Evolutionary conservation across 2,113 vertebrate genomes (phyloP).

Genomic region (Oreochromis aureus): DNA sequence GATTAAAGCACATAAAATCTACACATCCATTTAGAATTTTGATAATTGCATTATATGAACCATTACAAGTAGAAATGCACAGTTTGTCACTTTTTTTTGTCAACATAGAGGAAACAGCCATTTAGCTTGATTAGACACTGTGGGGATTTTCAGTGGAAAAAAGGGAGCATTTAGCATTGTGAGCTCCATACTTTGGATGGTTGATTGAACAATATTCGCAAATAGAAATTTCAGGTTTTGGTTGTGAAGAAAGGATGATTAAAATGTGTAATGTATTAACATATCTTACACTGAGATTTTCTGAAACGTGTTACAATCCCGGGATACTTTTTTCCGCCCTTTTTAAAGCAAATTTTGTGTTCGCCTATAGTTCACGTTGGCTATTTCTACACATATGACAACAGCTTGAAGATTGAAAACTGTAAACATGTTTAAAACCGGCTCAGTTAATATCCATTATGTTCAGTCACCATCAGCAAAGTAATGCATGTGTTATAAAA

Average conservation of each 20-base stretch:
- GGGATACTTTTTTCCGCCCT: neutral
- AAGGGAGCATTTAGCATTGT: neutral
- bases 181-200: neutral
- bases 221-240: neutral
- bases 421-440: neutral
- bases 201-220: neutral
- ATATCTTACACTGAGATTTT: neutral
- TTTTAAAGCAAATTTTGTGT: neutral
- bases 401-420: neutral
- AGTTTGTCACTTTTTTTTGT: neutral
- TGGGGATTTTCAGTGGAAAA: neutral
- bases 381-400: neutral
- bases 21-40: neutral
- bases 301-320: neutral
- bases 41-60: neutral
- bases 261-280: neutral
- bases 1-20: neutral
- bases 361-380: neutral
- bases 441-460: neutral
- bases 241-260: neutral
- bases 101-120: neutral
- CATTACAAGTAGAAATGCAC: neutral
- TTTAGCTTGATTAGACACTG: neutral
- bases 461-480: neutral
- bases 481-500: neutral